These are phyloP conservation scores for Drosophila jambulina DNA, from an alignment of 1,140 invertebrate species.

Conservation along the genomic window DNA sequence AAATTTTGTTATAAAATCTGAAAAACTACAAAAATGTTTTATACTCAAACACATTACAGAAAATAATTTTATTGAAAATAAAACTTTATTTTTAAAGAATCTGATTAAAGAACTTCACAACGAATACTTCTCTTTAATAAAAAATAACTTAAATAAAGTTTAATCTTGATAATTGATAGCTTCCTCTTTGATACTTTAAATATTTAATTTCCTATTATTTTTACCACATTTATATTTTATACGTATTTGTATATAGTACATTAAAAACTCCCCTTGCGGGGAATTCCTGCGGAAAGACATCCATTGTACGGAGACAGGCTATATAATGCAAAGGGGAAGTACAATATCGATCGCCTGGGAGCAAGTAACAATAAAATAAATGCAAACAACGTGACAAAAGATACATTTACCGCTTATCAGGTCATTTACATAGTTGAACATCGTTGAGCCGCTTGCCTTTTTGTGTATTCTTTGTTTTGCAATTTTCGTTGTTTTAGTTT, in stretches of 20 bases:
- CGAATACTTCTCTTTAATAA: background rate
- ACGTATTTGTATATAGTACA: background rate
- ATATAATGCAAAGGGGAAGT: conserved; percentile 32
- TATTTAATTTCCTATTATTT: background rate
- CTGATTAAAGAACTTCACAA: background rate
- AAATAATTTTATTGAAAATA: no score
- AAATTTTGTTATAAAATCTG: no score
- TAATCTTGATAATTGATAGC: background rate
- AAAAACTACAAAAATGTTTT: no score
- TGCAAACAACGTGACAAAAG: conserved; percentile 38
- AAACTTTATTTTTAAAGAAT: no score
- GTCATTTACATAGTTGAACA: conserved; percentile 47
- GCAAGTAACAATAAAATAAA: conserved; percentile 46
- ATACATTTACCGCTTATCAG: conserved; percentile 51
- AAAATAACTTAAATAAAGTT: background rate
- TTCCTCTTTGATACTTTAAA: background rate
- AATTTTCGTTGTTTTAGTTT: conserved; percentile 21
- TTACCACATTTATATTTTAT: background rate
- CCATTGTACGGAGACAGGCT: conserved; percentile 16
- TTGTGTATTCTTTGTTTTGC: conserved; percentile 9
- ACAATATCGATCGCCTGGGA: conserved; percentile 29
- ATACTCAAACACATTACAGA: no score
- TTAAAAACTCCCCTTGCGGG: conserved; percentile 16
- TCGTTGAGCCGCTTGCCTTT: conserved; percentile 10
- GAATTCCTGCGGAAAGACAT: conserved; percentile 18